Evolutionary conservation across 1,140 invertebrate species (phyloP).

Genomic region (Scylla paramamosain): DNA sequence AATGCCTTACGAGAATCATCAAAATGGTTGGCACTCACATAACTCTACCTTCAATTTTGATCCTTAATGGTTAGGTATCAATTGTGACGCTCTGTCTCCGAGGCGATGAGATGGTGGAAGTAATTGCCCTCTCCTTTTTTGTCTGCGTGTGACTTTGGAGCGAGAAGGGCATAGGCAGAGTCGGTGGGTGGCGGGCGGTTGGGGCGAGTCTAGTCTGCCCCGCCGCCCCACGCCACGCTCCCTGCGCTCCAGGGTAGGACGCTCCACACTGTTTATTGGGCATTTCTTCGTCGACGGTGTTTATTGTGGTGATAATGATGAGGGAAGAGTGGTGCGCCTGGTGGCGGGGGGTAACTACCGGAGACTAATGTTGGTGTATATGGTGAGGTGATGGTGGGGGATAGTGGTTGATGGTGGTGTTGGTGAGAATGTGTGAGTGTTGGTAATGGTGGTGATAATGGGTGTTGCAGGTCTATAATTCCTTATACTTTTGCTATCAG

Average conservation of each 20-base stretch:
- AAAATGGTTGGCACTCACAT: constrained; percentile 56
- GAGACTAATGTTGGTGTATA: constrained; percentile 40
- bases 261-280: neutral
- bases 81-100: constrained; percentile 67
- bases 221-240: neutral
- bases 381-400: constrained; percentile 6
- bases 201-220: constrained; percentile 35
- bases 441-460: constrained; percentile 27
- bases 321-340: constrained; percentile 27
- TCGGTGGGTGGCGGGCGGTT: neutral
- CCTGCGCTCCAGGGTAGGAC: neutral
- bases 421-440: constrained; percentile 27
- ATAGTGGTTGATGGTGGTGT: constrained; percentile 34
- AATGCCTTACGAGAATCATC: constrained; percentile 1
- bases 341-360: constrained; percentile 27
- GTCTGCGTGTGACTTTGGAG: neutral
- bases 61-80: constrained; percentile 68
- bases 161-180: constrained; percentile 39
- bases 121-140: constrained; percentile 64
- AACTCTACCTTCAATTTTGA: constrained; percentile 41
- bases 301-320: constrained; percentile 36
- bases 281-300: neutral
- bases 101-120: constrained; percentile 50
- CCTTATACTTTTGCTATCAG: constrained; percentile 10
- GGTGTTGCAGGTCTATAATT: constrained; percentile 16